Conservation (phyloP, 2,797 vertebrate genomes). For the Periparus ater region DNA sequence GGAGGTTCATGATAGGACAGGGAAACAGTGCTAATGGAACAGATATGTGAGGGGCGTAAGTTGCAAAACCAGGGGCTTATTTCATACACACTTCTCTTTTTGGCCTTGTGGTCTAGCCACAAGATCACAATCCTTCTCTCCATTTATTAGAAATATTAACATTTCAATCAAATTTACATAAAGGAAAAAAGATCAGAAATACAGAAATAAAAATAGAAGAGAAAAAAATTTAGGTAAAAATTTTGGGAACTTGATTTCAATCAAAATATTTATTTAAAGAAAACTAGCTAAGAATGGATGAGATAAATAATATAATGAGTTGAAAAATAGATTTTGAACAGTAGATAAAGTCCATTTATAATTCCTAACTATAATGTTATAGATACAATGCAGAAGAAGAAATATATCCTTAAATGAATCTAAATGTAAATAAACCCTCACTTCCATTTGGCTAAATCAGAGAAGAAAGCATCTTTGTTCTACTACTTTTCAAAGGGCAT, state of each 20-base stretch:
- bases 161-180: neutral
- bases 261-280: neutral
- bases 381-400: neutral
- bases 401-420: neutral
- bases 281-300: neutral
- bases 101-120: neutral
- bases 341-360: neutral
- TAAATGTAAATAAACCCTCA: constrained; percentile 1
- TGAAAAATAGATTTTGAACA: neutral
- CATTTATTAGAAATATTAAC: neutral
- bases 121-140: neutral
- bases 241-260: neutral
- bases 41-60: neutral
- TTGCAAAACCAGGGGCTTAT: neutral
- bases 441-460: neutral
- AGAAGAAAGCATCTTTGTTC: constrained; percentile 47
- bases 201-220: neutral
- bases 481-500: constrained; percentile 21
- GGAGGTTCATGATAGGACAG: neutral
- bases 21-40: neutral
- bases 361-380: neutral
- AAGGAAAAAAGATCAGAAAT: neutral
- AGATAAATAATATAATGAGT: neutral
- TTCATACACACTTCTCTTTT: neutral
- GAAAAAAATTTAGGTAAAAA: neutral